phyloP scores from a whole-genome alignment of 2,888 invertebrate species.

The Acrobasis repandana region DNA sequence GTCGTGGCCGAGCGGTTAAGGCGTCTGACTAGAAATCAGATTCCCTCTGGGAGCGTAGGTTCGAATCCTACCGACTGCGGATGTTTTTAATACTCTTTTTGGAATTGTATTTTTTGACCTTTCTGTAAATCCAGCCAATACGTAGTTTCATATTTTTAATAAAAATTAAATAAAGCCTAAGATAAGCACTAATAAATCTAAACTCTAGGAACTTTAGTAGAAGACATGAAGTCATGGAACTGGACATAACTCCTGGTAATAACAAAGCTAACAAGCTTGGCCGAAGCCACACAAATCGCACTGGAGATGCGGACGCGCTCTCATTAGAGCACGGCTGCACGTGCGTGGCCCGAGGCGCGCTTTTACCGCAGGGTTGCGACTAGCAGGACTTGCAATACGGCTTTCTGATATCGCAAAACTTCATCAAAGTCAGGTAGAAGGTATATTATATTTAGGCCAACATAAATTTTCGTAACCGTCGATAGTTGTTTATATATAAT shows the following conservation, averaged over 20 bases:
- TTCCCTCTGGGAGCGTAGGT: constrained; percentile 96
- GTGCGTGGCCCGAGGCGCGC: constrained; percentile 19
- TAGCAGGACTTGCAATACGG: background rate
- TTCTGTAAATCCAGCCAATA: too few species aligned
- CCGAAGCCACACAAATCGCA: constrained; percentile 56
- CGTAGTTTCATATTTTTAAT: too few species aligned
- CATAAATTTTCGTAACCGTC: too few species aligned
- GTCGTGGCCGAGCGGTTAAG: constrained; percentile 91
- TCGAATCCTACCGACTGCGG: constrained; percentile 94
- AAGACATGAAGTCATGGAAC: background rate
- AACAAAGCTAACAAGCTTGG: constrained; percentile 49
- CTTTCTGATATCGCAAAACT: background rate
- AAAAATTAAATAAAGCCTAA: too few species aligned
- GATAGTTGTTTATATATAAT: too few species aligned
- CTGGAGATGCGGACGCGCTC: constrained; percentile 60
- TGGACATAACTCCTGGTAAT: constrained; percentile 19
- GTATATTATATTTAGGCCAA: background rate
- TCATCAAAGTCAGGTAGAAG: background rate
- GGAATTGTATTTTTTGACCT: background rate
- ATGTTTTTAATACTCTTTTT: constrained; percentile 36
- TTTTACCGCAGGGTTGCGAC: constrained; percentile 23
- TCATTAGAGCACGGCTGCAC: constrained; percentile 60
- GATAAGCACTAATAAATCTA: background rate
- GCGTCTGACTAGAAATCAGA: constrained; percentile 91
- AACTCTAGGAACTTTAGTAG: background rate